Evolutionary conservation across 2,888 invertebrate species (phyloP).

Genomic region (Dioctria rufipes): DNA sequence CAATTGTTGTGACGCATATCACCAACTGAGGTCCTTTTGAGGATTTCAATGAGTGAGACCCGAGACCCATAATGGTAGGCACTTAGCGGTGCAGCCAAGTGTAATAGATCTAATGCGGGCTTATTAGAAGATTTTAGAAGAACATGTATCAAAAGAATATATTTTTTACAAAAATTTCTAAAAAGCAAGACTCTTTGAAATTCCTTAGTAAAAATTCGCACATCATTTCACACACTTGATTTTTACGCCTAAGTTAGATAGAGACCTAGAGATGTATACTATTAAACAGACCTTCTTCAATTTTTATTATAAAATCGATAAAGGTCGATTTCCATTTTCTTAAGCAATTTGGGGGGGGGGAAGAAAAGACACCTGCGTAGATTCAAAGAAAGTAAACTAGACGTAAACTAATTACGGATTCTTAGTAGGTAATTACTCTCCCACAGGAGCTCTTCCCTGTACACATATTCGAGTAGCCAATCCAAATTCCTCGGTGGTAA

Average conservation of each 20-base stretch:
- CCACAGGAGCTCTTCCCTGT: neutral
- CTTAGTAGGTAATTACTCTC: neutral
- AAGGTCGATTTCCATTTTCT: constrained; percentile 1
- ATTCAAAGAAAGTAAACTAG: neutral
- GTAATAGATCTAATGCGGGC: constrained; percentile 47
- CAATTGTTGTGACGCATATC: constrained; percentile 56
- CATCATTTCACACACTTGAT: too few relatives aligned
- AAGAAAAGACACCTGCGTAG: constrained; percentile 14
- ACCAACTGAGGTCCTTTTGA: constrained; percentile 56
- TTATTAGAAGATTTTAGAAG: constrained; percentile 10
- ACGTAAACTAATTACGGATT: constrained; percentile 13
- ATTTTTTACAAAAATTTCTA: too few relatives aligned
- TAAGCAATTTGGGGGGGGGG: constrained; percentile 1
- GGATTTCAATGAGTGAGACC: neutral
- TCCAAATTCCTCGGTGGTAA: constrained; percentile 1
- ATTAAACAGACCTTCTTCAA: too few relatives aligned
- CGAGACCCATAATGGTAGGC: constrained; percentile 8
- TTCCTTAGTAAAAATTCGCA: too few relatives aligned
- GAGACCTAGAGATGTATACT: too few relatives aligned
- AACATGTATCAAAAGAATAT: too few relatives aligned
- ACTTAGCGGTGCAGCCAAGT: constrained; percentile 42
- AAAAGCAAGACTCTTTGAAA: too few relatives aligned
- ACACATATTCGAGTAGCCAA: constrained; percentile 14
- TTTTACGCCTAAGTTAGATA: too few relatives aligned
- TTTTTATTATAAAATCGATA: too few relatives aligned